These are phyloP conservation scores for Blomia tropicalis DNA, from an alignment of 2,888 invertebrate genomes.

Conservation along the genomic window DNA sequence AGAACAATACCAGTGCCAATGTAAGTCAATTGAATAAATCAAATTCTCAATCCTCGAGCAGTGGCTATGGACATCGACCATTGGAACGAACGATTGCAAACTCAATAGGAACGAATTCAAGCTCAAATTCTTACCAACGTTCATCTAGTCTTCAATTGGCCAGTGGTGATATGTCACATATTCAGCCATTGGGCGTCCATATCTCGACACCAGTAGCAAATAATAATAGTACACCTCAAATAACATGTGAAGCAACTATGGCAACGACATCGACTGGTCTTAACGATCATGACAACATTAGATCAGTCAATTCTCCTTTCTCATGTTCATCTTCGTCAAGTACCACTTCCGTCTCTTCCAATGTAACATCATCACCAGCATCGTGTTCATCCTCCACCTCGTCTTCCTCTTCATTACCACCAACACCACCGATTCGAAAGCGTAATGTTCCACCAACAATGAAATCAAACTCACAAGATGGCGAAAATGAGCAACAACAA, in stretches of 20 bases:
- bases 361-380: neutral
- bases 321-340: neutral
- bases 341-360: neutral
- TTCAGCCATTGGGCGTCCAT: neutral
- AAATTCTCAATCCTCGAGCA: neutral
- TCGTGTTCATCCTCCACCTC: constrained; percentile 1
- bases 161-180: neutral
- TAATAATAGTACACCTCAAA: neutral
- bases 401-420: neutral
- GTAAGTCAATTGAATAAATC: neutral
- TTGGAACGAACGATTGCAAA: constrained; percentile 2
- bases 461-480: too few relatives aligned
- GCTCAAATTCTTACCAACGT: neutral
- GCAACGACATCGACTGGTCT: neutral
- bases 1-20: neutral
- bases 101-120: constrained; percentile 1
- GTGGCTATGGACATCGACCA: neutral
- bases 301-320: neutral
- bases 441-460: neutral
- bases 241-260: neutral
- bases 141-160: neutral
- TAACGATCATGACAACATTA: neutral
- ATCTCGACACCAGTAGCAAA: neutral
- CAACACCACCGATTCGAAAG: constrained; percentile 5
- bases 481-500: neutral